Conservation (phyloP, 2,113 vertebrate species). For the Mirza zaza region DNA sequence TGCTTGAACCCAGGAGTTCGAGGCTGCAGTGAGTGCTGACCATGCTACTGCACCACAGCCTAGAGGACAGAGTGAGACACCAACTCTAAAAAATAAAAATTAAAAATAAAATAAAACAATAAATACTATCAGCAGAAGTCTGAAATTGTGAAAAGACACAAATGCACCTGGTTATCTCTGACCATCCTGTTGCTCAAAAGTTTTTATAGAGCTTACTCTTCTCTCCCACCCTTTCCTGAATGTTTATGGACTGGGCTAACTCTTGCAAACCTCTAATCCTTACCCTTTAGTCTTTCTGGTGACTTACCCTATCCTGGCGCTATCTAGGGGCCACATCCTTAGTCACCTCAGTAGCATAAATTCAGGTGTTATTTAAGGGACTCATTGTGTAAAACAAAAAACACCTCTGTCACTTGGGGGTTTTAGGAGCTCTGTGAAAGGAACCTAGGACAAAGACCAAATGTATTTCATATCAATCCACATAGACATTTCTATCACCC, state of each 20-base stretch:
- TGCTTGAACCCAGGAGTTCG: too few relatives aligned
- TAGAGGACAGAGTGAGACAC: too few relatives aligned
- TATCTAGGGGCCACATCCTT: background rate
- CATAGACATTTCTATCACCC: background rate
- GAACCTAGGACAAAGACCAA: background rate
- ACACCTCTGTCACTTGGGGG: background rate
- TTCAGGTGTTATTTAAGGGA: background rate
- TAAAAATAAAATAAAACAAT: too few relatives aligned
- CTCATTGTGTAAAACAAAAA: background rate
- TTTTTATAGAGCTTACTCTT: background rate
- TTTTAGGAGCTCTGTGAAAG: background rate
- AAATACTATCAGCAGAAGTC: too few relatives aligned
- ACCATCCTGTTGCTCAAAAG: background rate
- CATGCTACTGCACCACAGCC: too few relatives aligned
- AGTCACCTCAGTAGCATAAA: background rate
- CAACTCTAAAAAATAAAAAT: too few relatives aligned
- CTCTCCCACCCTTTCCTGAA: background rate
- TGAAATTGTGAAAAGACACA: too few relatives aligned
- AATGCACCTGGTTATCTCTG: too few relatives aligned
- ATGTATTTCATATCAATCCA: background rate
- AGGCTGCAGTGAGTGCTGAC: too few relatives aligned
- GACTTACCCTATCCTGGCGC: background rate
- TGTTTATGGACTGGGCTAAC: too few relatives aligned
- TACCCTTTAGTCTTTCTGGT: background rate
- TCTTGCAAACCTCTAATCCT: background rate